These are phyloP conservation scores for Pentalonia nigronervosa DNA, from an alignment of 1,140 invertebrate species.

Conservation along the genomic window DNA sequence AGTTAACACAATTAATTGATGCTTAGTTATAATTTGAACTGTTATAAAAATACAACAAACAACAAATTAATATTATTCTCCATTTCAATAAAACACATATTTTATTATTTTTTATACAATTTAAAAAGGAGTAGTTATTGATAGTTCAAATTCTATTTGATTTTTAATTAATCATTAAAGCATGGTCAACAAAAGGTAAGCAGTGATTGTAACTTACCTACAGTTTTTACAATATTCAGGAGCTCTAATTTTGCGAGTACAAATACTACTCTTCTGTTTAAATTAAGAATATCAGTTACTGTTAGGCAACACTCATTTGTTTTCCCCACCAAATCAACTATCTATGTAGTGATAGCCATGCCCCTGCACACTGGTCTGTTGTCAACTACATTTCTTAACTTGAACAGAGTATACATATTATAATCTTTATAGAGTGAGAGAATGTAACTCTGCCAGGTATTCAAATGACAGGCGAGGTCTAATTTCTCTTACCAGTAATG, in stretches of 20 bases:
- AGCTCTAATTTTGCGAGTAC: background rate
- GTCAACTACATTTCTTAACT: no score
- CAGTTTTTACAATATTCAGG: background rate
- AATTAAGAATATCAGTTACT: no score
- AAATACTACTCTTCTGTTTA: no score
- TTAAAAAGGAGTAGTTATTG: background rate
- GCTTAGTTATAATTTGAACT: background rate
- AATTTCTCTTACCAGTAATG: no score
- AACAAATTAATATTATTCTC: background rate
- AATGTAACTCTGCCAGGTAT: no score
- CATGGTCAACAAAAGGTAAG: background rate
- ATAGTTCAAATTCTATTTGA: background rate
- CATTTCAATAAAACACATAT: background rate
- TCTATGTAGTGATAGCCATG: no score
- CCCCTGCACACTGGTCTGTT: no score
- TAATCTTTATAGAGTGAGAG: no score
- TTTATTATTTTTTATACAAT: background rate
- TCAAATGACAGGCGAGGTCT: no score
- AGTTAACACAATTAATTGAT: background rate
- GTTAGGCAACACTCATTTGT: no score
- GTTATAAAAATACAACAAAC: background rate
- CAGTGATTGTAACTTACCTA: background rate
- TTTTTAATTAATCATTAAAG: background rate
- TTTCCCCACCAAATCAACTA: no score
- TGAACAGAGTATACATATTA: no score